phyloP scores from a whole-genome alignment of 2,113 vertebrate genomes.

The Opisthocomus hoazin region DNA sequence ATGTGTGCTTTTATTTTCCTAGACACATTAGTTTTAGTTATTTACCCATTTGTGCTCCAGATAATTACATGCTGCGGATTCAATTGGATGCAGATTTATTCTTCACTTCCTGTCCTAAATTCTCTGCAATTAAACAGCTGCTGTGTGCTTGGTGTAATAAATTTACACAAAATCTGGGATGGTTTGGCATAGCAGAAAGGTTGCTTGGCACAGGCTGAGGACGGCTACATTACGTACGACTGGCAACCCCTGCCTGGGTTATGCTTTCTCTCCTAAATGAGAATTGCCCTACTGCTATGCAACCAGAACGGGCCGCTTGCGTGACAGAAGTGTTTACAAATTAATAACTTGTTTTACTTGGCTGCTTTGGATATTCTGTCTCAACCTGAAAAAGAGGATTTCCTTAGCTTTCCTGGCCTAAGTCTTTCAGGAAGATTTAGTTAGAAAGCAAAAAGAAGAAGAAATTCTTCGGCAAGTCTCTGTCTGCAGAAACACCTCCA shows the following conservation, averaged over 20 bases:
- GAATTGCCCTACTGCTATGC: not conserved
- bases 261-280: not conserved
- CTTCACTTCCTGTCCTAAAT: slow-evolving; percentile 69
- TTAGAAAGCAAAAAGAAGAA: not conserved
- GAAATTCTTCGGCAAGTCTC: not conserved
- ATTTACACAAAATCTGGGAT: slow-evolving; percentile 65
- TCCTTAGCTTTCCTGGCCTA: not conserved
- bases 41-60: slow-evolving; percentile 65
- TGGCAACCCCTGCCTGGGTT: slow-evolving; percentile 3
- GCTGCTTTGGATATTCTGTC: not conserved
- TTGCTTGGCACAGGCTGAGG: slow-evolving; percentile 24
- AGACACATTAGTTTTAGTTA: slow-evolving; percentile 69
- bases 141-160: slow-evolving; percentile 63
- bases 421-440: not conserved
- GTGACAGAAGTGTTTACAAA: slow-evolving; percentile 21
- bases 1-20: slow-evolving; percentile 68
- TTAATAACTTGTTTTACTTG: not conserved
- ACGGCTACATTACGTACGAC: not conserved
- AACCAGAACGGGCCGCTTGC: not conserved
- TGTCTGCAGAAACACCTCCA: not conserved
- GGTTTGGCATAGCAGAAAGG: slow-evolving; percentile 60
- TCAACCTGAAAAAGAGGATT: not conserved
- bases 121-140: slow-evolving; percentile 67
- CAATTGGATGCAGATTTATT: slow-evolving; percentile 70
- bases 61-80: slow-evolving; percentile 59